Evolutionary conservation across 2,888 invertebrate genomes (phyloP), one percentile per base, ranked within the genome.

Genomic region (Alcis repandata): DNA sequence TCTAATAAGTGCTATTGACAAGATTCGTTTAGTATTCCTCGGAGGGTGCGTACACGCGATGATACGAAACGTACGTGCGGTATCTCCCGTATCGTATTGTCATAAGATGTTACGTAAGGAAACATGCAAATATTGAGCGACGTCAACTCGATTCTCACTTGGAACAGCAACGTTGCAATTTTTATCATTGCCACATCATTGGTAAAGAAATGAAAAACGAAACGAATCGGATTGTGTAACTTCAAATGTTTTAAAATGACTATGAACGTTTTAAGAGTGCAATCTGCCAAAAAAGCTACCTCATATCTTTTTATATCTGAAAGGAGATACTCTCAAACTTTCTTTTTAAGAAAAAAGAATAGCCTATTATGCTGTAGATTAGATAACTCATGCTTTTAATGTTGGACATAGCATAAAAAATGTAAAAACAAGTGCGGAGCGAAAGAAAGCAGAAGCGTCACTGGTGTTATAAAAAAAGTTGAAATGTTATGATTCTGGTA

Each of bases 401-500:
- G 46, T 59, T 59, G 70, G 70, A 66, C 67, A 58, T 60, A 66
- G 60, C 40, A 73, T 71, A 68, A 71, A 65, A 73, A 73, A 73
- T 71, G 67, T 70, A 69, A 73, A 68, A 67, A 65, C 59, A 71
- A 69, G 68, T 71, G 57, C 57, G 66, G 45, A 71, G 69, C 69
- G 61, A 71, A 69, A 67, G 73, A 73, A 67, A 69, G 67, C 51
- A 58, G 63, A 46, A 52, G 57, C 70, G 56, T 60, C 67, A 58
- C 62, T 58, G 62, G 71, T 53, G 70, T 71, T 57, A 69, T 67
- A 78, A 69, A 74, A 78, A 77, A 79, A 78, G 74, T 72, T 74
- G 70, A 74, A 79, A 70, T 76, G 78, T 82, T 78, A 75, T 78
- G 70, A 79, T 79, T 78, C 74, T 74, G 74, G 71, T 69, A 68